These are phyloP conservation scores for Muscicapa striata DNA, from an alignment of 2,797 vertebrate species.

Conservation along the genomic window DNA sequence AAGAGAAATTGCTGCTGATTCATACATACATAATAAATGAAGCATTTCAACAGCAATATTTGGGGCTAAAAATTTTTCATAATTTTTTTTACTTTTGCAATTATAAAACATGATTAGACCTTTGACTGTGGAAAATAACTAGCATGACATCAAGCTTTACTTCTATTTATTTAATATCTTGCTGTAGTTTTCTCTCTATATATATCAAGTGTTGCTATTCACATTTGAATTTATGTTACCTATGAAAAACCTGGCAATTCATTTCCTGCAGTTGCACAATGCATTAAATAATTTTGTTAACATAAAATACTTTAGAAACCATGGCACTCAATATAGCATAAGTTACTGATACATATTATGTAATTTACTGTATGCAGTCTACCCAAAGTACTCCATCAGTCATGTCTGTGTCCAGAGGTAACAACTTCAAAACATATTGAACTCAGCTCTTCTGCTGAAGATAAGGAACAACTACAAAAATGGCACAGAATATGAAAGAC, in stretches of 20 bases:
- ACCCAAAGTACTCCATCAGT: background rate
- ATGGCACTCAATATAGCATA: background rate
- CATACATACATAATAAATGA: background rate
- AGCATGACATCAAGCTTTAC: background rate
- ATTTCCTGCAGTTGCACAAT: background rate
- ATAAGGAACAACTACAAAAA: background rate
- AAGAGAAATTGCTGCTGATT: constrained; percentile 11
- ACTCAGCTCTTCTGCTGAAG: background rate
- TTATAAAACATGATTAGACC: background rate
- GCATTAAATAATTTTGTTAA: background rate
- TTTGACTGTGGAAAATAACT: background rate
- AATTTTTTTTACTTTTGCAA: background rate
- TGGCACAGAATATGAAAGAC: background rate
- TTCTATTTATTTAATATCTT: background rate
- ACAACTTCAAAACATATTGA: background rate
- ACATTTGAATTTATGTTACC: background rate
- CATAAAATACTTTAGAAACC: background rate
- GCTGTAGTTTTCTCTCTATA: background rate
- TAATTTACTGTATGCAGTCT: background rate
- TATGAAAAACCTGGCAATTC: background rate
- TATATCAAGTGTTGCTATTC: background rate
- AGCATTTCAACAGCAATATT: background rate
- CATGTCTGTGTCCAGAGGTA: background rate
- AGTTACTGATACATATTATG: background rate
- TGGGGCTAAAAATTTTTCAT: background rate